A percentile compares a stretch with the other conserved stretches of the same genome.
These are phyloP conservation scores for Taxidea taxus DNA, from an alignment of 2,113 vertebrate species.

Conservation along the genomic window DNA sequence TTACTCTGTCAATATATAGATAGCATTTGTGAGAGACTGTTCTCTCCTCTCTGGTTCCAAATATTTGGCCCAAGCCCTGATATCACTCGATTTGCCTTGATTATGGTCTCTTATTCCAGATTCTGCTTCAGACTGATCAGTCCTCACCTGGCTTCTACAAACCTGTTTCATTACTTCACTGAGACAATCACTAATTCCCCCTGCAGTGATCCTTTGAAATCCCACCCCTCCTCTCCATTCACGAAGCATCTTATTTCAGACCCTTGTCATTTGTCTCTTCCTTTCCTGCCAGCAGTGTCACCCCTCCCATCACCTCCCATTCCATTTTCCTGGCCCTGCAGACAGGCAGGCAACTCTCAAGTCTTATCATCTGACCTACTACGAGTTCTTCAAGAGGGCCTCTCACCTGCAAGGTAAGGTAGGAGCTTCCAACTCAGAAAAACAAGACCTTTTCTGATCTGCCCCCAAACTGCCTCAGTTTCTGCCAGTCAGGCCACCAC, in stretches of 20 bases:
- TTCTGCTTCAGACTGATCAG: not conserved
- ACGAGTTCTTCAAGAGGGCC: too few relatives aligned
- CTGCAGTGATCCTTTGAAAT: not conserved
- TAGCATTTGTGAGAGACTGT: not conserved
- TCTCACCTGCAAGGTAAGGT: not conserved
- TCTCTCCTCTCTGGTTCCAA: not conserved
- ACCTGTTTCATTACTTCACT: not conserved
- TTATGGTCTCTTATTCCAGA: not conserved
- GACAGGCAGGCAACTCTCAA: not conserved
- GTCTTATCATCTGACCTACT: not conserved
- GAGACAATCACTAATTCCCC: not conserved
- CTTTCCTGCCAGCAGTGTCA: not conserved
- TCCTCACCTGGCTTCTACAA: not conserved
- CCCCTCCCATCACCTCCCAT: not conserved
- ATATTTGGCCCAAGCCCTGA: not conserved
- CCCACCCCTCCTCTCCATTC: not conserved
- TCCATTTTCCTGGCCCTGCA: not conserved
- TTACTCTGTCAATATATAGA: not conserved
- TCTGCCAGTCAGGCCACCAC: not conserved
- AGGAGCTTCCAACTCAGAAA: not conserved
- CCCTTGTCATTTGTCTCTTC: not conserved
- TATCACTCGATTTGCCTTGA: not conserved
- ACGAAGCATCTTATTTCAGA: not conserved
- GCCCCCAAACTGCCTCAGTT: not conserved
- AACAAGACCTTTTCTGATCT: not conserved